Base-by-base conservation (phyloP, 2,888 invertebrate genomes). In the Stramonita haemastoma region DNA sequence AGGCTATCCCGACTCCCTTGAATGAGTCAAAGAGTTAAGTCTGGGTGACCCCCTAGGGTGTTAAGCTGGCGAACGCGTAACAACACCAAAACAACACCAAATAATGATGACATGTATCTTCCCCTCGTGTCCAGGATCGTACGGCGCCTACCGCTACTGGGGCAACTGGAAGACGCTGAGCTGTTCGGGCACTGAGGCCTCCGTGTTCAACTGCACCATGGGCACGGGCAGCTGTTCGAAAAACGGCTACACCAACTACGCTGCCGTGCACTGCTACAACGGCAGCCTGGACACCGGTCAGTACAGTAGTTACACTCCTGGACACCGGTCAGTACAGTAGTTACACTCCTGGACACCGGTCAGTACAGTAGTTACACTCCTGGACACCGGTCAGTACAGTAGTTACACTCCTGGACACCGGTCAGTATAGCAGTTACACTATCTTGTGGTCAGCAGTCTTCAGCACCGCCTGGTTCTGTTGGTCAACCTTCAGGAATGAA, bases 141-240 rank as follows among this genome's bases (percentile, higher is more conserved):
- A 93, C 89, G 93, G 94, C 5, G 91, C 91, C 36, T 93, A 92
- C 83, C 93, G 91, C 77, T 92, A 92, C 5, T 89, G 91, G 87
- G 92, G 92, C 87, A 91, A 92, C 2, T 91, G 93, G 60, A 92
- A 93, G 11, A 92, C 93, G 73, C 90, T 95, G 19, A 92, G 91
- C 84, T 95, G 94, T 88, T 92, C 90, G 11, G 94, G 95, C 57
- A 91, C 93, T 36, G 95, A 95, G 87, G 91, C 92, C 22, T 93
- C 92, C 60, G 89, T 94, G 22, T 86, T 57, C 57, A 79, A 90
- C 79, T 93, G 93, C 79, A 34, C 66, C 22, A 66, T 87, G 32
- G 29, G n/a, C n/a, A 36, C 60, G 13, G 34, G 73, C 36, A 29
- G 4, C 19, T 93, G 93, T 87, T 91, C 91, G 87, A 91, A 92